Conservation (phyloP, 2,797 vertebrate species). For the Takifugu ocellatus region DNA sequence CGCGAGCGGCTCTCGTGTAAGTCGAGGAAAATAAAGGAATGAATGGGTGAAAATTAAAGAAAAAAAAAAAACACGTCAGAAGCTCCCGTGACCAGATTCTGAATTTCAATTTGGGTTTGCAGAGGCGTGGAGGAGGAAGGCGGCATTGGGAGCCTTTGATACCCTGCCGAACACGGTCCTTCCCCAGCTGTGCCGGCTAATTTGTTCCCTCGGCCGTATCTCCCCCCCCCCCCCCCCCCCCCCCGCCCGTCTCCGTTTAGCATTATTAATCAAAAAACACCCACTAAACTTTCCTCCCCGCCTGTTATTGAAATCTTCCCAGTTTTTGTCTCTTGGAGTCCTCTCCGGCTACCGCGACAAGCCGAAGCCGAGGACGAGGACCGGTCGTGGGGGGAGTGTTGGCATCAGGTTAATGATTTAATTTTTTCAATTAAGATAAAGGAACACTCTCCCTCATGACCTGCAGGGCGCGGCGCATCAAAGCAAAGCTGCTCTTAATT, state of each 20-base stretch:
- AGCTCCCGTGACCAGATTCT: conserved; percentile 68
- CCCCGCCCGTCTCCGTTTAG: conserved; percentile 63
- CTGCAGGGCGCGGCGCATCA: conserved; percentile 74
- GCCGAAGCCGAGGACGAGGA: conserved; percentile 31
- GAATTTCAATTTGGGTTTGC: conserved; percentile 72
- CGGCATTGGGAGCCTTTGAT: conserved; percentile 69
- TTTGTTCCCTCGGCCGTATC: conserved; percentile 64
- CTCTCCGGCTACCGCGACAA: not conserved
- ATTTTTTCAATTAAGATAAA: conserved; percentile 85
- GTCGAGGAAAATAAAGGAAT: conserved; percentile 20
- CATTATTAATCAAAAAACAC: conserved; percentile 79
- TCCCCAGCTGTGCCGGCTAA: conserved; percentile 67
- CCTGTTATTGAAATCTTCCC: conserved; percentile 1
- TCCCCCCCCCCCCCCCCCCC: conserved; percentile 46
- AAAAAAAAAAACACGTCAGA: conserved; percentile 56
- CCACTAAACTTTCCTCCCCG: conserved; percentile 67
- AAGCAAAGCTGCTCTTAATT: conserved; percentile 54
- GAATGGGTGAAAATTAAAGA: conserved; percentile 43
- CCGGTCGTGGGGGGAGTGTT: conserved; percentile 66
- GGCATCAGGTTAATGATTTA: conserved; percentile 82
- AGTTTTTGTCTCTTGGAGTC: conserved; percentile 2
- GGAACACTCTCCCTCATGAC: conserved; percentile 69
- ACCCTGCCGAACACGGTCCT: conserved; percentile 58
- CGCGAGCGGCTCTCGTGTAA: conserved; percentile 6
- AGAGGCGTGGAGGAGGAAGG: conserved; percentile 63